These are phyloP conservation scores for Tonatia bakeri DNA, from an alignment of 2,113 vertebrate species.

Conservation along the genomic window DNA sequence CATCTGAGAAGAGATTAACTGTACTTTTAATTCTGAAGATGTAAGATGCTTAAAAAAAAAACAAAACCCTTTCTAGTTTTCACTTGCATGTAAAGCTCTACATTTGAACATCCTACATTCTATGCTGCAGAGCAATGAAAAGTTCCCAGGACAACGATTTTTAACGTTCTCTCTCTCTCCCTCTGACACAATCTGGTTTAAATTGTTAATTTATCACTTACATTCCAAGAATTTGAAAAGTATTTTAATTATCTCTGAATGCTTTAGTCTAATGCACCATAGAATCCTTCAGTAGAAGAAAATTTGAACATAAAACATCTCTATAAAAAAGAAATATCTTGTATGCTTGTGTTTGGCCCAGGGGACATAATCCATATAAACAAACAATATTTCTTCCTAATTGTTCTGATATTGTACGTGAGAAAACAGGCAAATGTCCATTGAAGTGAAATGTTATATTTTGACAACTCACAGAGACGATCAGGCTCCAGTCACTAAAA, in stretches of 20 bases:
- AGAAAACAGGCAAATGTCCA: constrained; percentile 6
- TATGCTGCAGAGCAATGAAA: not conserved
- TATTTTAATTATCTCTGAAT: not conserved
- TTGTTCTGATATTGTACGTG: not conserved
- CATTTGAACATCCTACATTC: not conserved
- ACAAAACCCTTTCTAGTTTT: not conserved
- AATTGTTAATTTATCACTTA: not conserved
- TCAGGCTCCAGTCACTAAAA: not conserved
- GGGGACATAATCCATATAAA: not conserved
- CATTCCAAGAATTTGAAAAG: not conserved
- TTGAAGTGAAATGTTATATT: not conserved
- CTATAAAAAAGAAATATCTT: not conserved
- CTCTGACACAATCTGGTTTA: constrained; percentile 16
- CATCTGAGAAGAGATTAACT: not conserved
- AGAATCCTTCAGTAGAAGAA: not conserved
- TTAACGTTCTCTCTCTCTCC: not conserved
- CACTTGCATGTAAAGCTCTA: not conserved
- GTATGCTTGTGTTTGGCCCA: not conserved
- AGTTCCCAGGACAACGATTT: constrained; percentile 26
- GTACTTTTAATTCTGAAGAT: constrained; percentile 24
- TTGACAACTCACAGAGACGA: not conserved
- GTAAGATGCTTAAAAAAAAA: not conserved
- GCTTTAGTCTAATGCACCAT: not conserved
- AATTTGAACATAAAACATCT: not conserved
- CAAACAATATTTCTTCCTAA: not conserved